A percentile compares a stretch with the other conserved stretches of the same genome.
Evolutionary conservation across 1,140 invertebrate species (phyloP).

Genomic region (Aradophagus sp.): DNA sequence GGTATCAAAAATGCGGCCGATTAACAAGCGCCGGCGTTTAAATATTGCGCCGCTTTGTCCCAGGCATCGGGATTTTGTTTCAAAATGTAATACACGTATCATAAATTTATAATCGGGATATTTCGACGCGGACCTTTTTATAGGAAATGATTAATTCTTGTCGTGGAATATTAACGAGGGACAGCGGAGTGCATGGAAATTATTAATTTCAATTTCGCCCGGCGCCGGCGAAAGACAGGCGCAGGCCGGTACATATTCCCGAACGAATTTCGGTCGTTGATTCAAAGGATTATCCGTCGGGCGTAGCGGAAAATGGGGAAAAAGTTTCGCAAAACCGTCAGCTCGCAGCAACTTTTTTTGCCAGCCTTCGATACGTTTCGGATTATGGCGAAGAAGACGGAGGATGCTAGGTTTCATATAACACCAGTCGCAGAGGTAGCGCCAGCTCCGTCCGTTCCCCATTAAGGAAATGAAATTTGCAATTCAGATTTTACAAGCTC

Average conservation of each 20-base stretch:
- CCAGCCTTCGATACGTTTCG: slow-evolving; percentile 52
- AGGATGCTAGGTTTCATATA: slow-evolving; percentile 56
- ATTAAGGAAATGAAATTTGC: slow-evolving; percentile 60
- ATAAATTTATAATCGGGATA: slow-evolving; percentile 44
- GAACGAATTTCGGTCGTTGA: slow-evolving; percentile 55
- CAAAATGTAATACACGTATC: slow-evolving; percentile 31
- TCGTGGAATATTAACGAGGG: slow-evolving; percentile 52
- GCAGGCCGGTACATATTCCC: slow-evolving; percentile 45
- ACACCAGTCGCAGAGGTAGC: slow-evolving; percentile 52
- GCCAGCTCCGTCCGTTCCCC: slow-evolving; percentile 43
- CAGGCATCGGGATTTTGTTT: slow-evolving; percentile 21
- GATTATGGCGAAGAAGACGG: slow-evolving; percentile 55
- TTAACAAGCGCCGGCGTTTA: too few species aligned
- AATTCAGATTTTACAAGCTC: slow-evolving; percentile 58
- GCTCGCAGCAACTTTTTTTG: slow-evolving; percentile 53
- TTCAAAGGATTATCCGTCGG: slow-evolving; percentile 54
- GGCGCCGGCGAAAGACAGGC: slow-evolving; percentile 41
- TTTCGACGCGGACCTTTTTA: slow-evolving; percentile 44
- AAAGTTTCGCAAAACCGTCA: slow-evolving; percentile 54
- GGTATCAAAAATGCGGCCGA: neutral
- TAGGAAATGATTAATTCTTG: slow-evolving; percentile 53
- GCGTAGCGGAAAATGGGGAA: slow-evolving; percentile 52
- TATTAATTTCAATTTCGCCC: slow-evolving; percentile 58
- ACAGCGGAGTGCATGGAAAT: slow-evolving; percentile 54
- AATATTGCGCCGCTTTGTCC: too few species aligned